Percentiles rank a stretch among this genome's conserved stretches.
Conservation (phyloP, 2,113 vertebrate species). For the Ginglymostoma cirratum region DNA sequence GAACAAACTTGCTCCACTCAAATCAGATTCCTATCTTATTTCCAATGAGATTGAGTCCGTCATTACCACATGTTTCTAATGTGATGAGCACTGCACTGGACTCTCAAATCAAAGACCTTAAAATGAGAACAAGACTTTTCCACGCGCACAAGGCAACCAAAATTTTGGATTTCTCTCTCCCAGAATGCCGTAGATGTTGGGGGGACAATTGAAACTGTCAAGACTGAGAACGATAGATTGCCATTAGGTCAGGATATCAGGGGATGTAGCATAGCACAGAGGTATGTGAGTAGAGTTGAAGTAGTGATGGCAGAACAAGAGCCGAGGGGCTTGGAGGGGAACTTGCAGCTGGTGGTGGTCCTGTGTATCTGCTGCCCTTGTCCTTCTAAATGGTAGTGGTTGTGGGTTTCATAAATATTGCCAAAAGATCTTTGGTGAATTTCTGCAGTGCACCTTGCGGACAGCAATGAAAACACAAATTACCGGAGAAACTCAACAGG, state of each 20-base stretch:
- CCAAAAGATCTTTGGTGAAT: too few relatives aligned
- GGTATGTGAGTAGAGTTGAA: too few relatives aligned
- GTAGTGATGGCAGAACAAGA: background rate
- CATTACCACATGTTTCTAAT: background rate
- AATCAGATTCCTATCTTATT: background rate
- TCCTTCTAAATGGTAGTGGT: too few relatives aligned
- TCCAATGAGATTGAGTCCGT: background rate
- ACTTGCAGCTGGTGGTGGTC: too few relatives aligned
- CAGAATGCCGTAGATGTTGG: background rate
- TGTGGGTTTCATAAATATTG: too few relatives aligned
- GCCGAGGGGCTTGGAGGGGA: too few relatives aligned
- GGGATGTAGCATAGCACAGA: background rate
- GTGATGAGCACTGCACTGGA: background rate
- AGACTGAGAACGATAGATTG: background rate
- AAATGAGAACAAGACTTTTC: background rate
- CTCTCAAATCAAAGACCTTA: background rate
- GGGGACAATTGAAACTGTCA: background rate
- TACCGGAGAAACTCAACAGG: too few relatives aligned
- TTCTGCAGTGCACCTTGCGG: too few relatives aligned
- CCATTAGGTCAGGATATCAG: background rate
- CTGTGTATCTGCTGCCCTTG: too few relatives aligned
- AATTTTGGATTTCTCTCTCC: background rate
- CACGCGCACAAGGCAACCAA: background rate
- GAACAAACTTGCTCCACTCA: background rate
- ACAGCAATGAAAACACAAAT: too few relatives aligned